Conservation (phyloP, 2,113 vertebrate genomes). For the Lathamus discolor region DNA sequence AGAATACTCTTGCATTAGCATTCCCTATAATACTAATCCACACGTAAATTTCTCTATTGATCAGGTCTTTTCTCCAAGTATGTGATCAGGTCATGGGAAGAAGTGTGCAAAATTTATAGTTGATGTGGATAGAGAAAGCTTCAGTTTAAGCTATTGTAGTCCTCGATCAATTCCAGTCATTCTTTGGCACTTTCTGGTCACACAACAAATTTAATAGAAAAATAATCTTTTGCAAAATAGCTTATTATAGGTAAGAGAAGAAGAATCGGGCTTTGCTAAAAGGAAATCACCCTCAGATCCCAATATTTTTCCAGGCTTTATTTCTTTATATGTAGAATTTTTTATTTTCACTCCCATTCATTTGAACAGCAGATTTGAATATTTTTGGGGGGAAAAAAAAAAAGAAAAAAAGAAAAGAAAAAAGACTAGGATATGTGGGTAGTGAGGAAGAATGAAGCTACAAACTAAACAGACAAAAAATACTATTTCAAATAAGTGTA, state of each 20-base stretch:
- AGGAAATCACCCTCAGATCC: background rate
- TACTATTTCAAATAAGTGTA: background rate
- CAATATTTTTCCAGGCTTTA: background rate
- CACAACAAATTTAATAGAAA: background rate
- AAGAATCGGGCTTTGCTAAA: background rate
- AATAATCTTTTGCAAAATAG: background rate
- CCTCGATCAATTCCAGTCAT: background rate
- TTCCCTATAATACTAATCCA: background rate
- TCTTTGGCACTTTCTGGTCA: background rate
- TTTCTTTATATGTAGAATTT: background rate
- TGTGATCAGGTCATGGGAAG: background rate
- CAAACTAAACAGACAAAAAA: constrained; percentile 2
- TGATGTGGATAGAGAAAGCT: background rate
- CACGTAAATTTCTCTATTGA: background rate
- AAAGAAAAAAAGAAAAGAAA: background rate
- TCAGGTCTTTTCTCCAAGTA: background rate
- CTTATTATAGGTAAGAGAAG: background rate
- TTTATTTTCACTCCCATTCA: background rate
- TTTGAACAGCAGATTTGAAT: constrained; percentile 14
- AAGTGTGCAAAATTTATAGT: background rate
- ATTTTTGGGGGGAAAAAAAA: background rate
- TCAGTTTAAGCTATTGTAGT: background rate
- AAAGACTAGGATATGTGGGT: background rate
- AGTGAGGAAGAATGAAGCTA: background rate
- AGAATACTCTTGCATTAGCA: background rate